These are phyloP conservation scores for Pitta sordida DNA, from an alignment of 2,113 vertebrate species.

Conservation along the genomic window DNA sequence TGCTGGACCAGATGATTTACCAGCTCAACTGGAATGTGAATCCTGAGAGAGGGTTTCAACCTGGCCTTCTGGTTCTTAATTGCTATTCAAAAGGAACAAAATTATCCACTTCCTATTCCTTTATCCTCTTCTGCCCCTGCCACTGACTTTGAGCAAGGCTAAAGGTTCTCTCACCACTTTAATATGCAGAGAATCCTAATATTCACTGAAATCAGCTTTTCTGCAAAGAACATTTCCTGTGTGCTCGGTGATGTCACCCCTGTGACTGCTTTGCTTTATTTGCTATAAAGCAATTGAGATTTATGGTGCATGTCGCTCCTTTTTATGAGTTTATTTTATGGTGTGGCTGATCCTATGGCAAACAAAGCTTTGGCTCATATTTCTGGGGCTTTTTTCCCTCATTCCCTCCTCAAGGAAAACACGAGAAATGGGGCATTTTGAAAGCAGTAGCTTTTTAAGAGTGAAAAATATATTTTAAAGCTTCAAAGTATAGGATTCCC, in stretches of 20 bases:
- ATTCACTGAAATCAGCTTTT: not conserved
- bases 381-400: not conserved
- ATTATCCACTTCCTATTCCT: not conserved
- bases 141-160: not conserved
- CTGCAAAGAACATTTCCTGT: not conserved
- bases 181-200: not conserved
- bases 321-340: slow-evolving; percentile 8
- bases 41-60: not conserved
- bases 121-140: not conserved
- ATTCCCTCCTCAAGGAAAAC: not conserved
- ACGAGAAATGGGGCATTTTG: not conserved
- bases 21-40: not conserved
- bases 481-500: not conserved
- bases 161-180: not conserved
- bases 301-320: not conserved
- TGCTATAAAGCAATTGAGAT: not conserved
- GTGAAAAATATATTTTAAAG: not conserved
- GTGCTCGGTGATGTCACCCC: not conserved
- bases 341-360: not conserved
- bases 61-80: not conserved
- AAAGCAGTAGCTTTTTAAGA: not conserved
- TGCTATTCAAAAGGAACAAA: not conserved
- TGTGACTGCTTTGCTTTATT: slow-evolving; percentile 1
- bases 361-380: not conserved
- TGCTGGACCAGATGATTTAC: not conserved